Percentiles rank a stretch among this genome's conserved stretches.
These are phyloP conservation scores for Venusia cambrica DNA, from an alignment of 2,888 invertebrate species.

Conservation along the genomic window DNA sequence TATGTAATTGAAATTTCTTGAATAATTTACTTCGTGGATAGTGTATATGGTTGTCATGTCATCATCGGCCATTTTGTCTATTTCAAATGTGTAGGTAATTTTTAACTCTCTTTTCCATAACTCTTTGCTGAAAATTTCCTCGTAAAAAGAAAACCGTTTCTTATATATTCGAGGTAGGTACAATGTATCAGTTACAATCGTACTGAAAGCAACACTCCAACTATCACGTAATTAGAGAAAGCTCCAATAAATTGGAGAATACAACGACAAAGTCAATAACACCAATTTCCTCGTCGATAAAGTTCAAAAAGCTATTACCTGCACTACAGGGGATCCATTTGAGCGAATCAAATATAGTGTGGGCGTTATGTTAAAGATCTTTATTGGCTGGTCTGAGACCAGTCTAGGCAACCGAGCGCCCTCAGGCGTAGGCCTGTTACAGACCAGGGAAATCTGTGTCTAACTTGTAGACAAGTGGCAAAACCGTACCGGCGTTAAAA, in stretches of 20 bases:
- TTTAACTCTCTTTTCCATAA: too few relatives aligned
- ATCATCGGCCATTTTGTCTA: too few relatives aligned
- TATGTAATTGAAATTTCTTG: conserved; percentile 8
- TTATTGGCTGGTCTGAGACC: conserved; percentile 34
- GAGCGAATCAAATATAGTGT: conserved; percentile 28
- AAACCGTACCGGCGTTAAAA: conserved; percentile 4
- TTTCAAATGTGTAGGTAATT: too few relatives aligned
- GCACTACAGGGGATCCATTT: conserved; percentile 28
- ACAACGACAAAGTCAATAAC: conserved; percentile 20
- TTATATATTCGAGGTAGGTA: too few relatives aligned
- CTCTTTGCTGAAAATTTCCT: too few relatives aligned
- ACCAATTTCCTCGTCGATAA: conserved; percentile 24
- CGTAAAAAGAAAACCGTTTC: too few relatives aligned
- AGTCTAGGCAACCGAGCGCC: conserved; percentile 30
- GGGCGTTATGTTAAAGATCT: conserved; percentile 29
- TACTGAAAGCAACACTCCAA: too few relatives aligned
- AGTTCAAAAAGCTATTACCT: conserved; percentile 26
- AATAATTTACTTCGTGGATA: neutral
- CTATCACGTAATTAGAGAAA: conserved; percentile 12
- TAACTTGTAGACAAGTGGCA: conserved; percentile 7
- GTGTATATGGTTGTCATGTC: too few relatives aligned
- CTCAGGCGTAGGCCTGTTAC: conserved; percentile 39
- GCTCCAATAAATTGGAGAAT: conserved; percentile 14
- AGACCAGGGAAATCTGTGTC: conserved; percentile 7
- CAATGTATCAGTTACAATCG: too few relatives aligned